These are phyloP conservation scores for Mustelus asterias DNA, from an alignment of 2,113 vertebrate genomes.

Conservation along the genomic window DNA sequence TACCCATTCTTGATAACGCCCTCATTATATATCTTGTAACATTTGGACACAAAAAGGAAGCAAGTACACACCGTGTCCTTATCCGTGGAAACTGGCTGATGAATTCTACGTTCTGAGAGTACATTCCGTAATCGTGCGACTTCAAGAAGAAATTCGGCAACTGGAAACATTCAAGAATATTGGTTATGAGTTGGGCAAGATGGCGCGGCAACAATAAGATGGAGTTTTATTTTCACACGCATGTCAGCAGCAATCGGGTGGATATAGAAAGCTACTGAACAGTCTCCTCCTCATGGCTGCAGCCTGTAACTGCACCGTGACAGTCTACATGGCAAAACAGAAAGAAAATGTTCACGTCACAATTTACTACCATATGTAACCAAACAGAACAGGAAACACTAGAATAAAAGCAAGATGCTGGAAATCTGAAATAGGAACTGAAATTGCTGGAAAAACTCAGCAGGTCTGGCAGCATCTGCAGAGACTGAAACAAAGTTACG, in stretches of 20 bases:
- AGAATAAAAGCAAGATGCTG: too few relatives aligned
- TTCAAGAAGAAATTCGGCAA: slow-evolving; percentile 70
- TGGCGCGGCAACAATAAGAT: background rate
- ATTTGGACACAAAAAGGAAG: background rate
- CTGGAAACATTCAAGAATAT: slow-evolving; percentile 50
- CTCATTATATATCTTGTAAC: background rate
- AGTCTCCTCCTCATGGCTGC: background rate
- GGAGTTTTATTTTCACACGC: background rate
- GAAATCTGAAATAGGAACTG: too few relatives aligned
- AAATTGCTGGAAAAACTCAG: too few relatives aligned
- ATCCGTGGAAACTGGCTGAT: slow-evolving; percentile 67
- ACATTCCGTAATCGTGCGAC: slow-evolving; percentile 69
- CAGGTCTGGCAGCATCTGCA: too few relatives aligned
- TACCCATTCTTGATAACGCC: background rate
- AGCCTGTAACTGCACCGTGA: background rate
- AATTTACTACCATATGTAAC: background rate
- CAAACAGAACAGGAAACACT: background rate
- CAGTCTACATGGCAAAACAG: background rate
- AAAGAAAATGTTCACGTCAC: background rate
- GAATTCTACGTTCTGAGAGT: slow-evolving; percentile 72
- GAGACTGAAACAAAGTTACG: too few relatives aligned
- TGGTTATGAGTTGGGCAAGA: background rate
- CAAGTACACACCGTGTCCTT: slow-evolving; percentile 67
- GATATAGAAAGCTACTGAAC: background rate
- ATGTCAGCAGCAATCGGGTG: background rate